Conservation (phyloP, 1,140 invertebrate genomes). For the Drosophila elegans region DNA sequence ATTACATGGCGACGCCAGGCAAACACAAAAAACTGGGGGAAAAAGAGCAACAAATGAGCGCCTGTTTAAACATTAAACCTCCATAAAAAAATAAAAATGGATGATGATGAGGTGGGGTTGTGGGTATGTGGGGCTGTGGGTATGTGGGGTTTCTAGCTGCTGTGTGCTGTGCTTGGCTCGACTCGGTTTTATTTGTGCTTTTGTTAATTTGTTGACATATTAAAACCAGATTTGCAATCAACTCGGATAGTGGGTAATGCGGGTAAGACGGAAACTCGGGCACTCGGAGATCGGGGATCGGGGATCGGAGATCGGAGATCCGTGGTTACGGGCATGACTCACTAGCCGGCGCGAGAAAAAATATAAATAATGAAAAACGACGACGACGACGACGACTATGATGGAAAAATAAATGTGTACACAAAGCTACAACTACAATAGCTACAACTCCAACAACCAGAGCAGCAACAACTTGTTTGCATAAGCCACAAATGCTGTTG, state of each 20-base stretch:
- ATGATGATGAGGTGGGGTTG: constrained; percentile 10
- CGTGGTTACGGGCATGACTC: constrained; percentile 60
- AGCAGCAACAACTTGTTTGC: constrained; percentile 66
- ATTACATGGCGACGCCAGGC: constrained; percentile 68
- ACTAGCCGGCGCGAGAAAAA: constrained; percentile 70
- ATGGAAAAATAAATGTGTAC: constrained; percentile 58
- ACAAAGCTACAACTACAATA: constrained; percentile 17
- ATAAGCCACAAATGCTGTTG: constrained; percentile 63
- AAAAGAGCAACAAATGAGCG: constrained; percentile 50
- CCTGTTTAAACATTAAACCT: constrained; percentile 71
- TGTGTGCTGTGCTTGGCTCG: constrained; percentile 36
- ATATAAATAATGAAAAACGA: constrained; percentile 70
- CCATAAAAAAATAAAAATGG: constrained; percentile 29
- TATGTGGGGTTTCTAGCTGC: neutral
- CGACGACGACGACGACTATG: constrained; percentile 12
- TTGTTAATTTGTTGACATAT: constrained; percentile 82
- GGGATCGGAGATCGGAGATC: neutral
- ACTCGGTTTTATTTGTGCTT: constrained; percentile 42
- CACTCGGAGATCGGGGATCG: neutral
- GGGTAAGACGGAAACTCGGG: constrained; percentile 9
- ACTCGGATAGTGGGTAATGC: constrained; percentile 52
- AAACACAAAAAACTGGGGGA: constrained; percentile 32
- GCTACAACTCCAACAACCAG: constrained; percentile 12
- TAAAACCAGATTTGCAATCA: constrained; percentile 83
- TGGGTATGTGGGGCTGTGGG: neutral